A percentile compares a stretch with the other conserved stretches of the same genome.
Conservation (phyloP, 2,888 invertebrate genomes). For the Spilarctia lutea region DNA sequence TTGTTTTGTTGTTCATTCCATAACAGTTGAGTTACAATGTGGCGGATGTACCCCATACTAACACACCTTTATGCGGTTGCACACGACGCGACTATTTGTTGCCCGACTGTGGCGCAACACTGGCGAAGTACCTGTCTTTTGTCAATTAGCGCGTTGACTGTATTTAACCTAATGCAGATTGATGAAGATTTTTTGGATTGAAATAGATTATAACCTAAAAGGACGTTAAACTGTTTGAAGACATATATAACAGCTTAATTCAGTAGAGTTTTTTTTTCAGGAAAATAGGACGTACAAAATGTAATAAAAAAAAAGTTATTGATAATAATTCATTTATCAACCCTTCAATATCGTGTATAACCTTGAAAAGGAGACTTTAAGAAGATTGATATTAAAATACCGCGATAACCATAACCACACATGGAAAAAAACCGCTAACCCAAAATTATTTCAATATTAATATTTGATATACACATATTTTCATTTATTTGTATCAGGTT, state of each 20-base stretch:
- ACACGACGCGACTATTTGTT: constrained; percentile 14
- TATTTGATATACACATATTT: neutral
- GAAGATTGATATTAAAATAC: neutral
- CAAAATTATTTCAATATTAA: neutral
- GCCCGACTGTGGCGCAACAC: constrained; percentile 28
- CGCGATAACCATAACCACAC: neutral
- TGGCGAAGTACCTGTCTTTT: constrained; percentile 3
- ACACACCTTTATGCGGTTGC: constrained; percentile 4
- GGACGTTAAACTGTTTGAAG: neutral
- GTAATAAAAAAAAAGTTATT: too few species aligned
- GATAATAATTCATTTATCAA: too few species aligned
- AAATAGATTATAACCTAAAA: neutral
- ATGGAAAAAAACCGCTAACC: too few species aligned
- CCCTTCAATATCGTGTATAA: neutral
- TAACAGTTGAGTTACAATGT: constrained; percentile 26
- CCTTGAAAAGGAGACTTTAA: neutral
- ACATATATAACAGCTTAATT: neutral
- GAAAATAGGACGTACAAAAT: too few species aligned
- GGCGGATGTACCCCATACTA: constrained; percentile 28
- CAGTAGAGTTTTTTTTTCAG: too few species aligned
- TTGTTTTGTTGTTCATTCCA: constrained; percentile 43
- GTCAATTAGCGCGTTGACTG: constrained; percentile 12
- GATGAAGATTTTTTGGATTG: neutral
- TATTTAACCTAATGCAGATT: constrained; percentile 5
- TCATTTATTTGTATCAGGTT: constrained; percentile 10